These are phyloP conservation scores for Muntiacus muntjak DNA, from an alignment of 2,113 vertebrate genomes.

Conservation along the genomic window DNA sequence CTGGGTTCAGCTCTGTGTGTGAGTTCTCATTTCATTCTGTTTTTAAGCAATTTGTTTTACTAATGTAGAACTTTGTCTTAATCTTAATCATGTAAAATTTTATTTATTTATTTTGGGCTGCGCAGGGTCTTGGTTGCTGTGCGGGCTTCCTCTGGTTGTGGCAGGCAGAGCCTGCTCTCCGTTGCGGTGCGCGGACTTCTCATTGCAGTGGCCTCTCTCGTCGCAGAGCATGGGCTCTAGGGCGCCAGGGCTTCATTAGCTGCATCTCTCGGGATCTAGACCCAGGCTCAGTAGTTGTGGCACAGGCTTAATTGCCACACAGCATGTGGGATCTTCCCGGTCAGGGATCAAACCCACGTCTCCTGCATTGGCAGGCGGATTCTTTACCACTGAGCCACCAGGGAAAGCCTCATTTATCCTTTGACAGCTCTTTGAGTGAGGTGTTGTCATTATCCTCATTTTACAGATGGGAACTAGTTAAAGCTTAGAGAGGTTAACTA, in stretches of 20 bases:
- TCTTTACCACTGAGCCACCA: background rate
- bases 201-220: background rate
- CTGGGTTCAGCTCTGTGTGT: background rate
- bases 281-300: background rate
- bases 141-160: background rate
- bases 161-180: background rate
- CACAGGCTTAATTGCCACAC: background rate
- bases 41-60: background rate
- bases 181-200: background rate
- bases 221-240: background rate
- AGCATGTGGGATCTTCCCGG: background rate
- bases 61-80: background rate
- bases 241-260: background rate
- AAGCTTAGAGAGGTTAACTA: background rate
- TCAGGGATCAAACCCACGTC: background rate
- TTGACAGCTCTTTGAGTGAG: background rate
- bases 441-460: background rate
- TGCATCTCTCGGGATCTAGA: background rate
- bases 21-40: background rate
- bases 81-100: background rate
- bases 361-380: background rate
- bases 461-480: background rate
- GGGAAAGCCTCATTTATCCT: background rate
- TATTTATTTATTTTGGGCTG: background rate
- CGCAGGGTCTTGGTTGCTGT: background rate